phyloP scores from a whole-genome alignment of 2,888 invertebrate genomes.

The Spisula subtruncata region DNA sequence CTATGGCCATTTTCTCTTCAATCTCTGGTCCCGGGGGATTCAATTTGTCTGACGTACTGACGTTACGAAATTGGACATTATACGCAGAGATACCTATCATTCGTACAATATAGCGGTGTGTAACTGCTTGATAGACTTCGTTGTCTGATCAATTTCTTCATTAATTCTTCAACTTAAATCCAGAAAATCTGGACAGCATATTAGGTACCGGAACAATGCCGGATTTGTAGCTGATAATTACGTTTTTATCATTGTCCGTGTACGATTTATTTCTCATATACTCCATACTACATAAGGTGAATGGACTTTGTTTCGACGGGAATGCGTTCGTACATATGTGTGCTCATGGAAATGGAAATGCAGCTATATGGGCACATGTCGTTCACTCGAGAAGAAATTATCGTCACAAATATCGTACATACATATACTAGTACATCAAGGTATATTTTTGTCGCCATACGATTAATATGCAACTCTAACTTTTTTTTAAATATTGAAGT shows the following conservation, averaged over 20 bases:
- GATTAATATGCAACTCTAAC: no score
- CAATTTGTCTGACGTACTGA: background rate
- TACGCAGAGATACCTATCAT: background rate
- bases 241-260: background rate
- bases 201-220: background rate
- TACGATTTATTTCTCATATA: no score
- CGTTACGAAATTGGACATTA: slow-evolving; percentile 20
- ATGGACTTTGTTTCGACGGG: no score
- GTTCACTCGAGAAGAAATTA: no score
- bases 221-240: background rate
- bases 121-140: background rate
- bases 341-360: no score
- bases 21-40: background rate
- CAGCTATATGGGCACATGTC: no score
- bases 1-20: background rate
- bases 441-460: no score
- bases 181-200: background rate
- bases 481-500: no score
- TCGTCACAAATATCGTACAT: no score
- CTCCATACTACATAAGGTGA: no score
- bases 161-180: background rate
- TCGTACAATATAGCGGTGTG: background rate
- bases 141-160: slow-evolving; percentile 16
- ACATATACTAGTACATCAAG: no score
- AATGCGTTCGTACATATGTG: no score